Percentiles rank a stretch among this genome's conserved stretches.
Evolutionary conservation across 2,888 invertebrate genomes (phyloP).

Genomic region (Sarcophaga caerulescens): DNA sequence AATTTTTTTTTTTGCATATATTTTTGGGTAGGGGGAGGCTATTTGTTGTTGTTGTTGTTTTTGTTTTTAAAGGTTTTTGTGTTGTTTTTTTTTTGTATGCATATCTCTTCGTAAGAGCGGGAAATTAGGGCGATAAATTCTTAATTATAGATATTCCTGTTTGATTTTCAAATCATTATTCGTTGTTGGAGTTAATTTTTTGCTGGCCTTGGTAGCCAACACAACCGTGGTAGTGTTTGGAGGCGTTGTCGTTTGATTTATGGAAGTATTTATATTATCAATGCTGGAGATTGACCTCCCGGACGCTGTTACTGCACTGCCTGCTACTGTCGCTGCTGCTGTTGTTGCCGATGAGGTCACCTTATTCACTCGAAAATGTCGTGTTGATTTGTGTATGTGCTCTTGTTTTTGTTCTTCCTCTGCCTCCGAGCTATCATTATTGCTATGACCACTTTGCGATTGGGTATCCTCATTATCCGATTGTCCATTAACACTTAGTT

Average conservation of each 20-base stretch:
- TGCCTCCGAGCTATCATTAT: constrained; percentile 39
- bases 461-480: constrained; percentile 47
- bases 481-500: constrained; percentile 39
- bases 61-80: no score
- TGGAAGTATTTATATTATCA: constrained; percentile 54
- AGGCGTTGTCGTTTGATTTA: constrained; percentile 61
- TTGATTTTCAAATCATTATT: constrained; percentile 79
- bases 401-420: constrained; percentile 44
- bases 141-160: constrained; percentile 72
- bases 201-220: constrained; percentile 77
- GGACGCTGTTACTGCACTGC: constrained; percentile 2
- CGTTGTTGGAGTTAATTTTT: constrained; percentile 78
- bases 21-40: constrained; percentile 27
- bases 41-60: not conserved
- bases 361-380: constrained; percentile 48
- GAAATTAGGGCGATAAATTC: constrained; percentile 27
- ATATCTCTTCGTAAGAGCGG: not conserved
- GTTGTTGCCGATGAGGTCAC: not conserved
- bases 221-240: constrained; percentile 67
- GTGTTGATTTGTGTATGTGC: constrained; percentile 50
- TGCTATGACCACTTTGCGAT: constrained; percentile 44
- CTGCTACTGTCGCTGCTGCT: constrained; percentile 13
- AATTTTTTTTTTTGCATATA: not conserved
- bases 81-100: not conserved
- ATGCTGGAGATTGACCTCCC: constrained; percentile 5